phyloP scores from a whole-genome alignment of 2,113 vertebrate genomes.

The Prunella fulvescens region DNA sequence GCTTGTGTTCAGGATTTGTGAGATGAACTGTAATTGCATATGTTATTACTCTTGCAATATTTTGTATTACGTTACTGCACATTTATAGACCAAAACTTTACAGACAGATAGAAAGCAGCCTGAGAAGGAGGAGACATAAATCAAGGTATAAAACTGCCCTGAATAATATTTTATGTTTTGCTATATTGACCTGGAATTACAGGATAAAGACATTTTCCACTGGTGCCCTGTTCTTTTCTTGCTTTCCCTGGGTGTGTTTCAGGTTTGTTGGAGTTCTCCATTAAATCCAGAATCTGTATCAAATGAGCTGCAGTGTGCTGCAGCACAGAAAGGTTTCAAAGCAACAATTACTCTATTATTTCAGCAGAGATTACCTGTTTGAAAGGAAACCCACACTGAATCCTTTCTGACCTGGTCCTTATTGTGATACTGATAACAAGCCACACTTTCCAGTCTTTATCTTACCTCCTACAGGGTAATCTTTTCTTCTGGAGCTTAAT shows the following conservation, averaged over 20 bases:
- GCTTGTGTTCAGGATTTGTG: slow-evolving; percentile 28
- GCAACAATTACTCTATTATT: slow-evolving; percentile 74
- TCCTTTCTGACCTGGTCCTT: slow-evolving; percentile 69
- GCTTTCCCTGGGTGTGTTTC: not conserved
- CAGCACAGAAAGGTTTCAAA: slow-evolving; percentile 55
- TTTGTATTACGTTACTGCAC: slow-evolving; percentile 39
- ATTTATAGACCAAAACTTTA: slow-evolving; percentile 51
- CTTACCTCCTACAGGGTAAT: slow-evolving; percentile 72
- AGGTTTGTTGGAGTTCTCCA: not conserved
- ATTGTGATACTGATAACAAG: slow-evolving; percentile 73
- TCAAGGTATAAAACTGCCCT: slow-evolving; percentile 49
- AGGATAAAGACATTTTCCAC: slow-evolving; percentile 52
- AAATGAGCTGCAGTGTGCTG: slow-evolving; percentile 45
- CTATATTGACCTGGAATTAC: slow-evolving; percentile 41
- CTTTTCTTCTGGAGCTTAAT: slow-evolving; percentile 75
- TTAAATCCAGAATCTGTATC: slow-evolving; percentile 57
- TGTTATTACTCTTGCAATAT: slow-evolving; percentile 50
- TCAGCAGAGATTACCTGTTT: slow-evolving; percentile 70
- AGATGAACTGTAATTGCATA: slow-evolving; percentile 35
- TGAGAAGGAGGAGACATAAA: slow-evolving; percentile 29
- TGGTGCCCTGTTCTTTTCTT: not conserved
- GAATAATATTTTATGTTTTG: slow-evolving; percentile 43
- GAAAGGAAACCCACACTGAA: slow-evolving; percentile 69
- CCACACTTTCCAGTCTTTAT: slow-evolving; percentile 75
- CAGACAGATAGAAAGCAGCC: slow-evolving; percentile 53